Conservation (phyloP, 2,113 vertebrate species). For the Cebidichthys violaceus region DNA sequence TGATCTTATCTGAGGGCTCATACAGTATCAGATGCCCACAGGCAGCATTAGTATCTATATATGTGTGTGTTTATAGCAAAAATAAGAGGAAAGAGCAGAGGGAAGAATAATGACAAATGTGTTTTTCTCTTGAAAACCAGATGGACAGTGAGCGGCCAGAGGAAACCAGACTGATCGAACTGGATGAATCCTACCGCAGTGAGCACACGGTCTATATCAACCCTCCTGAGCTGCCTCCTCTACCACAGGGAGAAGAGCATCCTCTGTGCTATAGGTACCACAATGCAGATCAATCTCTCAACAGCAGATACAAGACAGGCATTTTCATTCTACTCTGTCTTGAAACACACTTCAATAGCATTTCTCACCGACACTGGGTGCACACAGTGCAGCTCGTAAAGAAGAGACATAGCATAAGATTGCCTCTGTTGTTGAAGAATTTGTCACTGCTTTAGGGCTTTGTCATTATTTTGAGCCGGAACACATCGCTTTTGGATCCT, state of each 20-base stretch:
- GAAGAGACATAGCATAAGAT: slow-evolving; percentile 33
- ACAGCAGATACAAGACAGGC: neutral
- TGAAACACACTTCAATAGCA: slow-evolving; percentile 1
- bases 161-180: slow-evolving; percentile 92
- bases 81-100: neutral
- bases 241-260: slow-evolving; percentile 93
- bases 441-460: slow-evolving; percentile 32
- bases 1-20: slow-evolving; percentile 34
- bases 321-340: slow-evolving; percentile 16
- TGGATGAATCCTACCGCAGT: slow-evolving; percentile 95
- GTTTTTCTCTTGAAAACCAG: slow-evolving; percentile 79
- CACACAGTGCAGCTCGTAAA: slow-evolving; percentile 27
- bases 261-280: slow-evolving; percentile 93
- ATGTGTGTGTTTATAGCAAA: slow-evolving; percentile 28
- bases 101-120: slow-evolving; percentile 20
- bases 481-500: slow-evolving; percentile 22
- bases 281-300: slow-evolving; percentile 12
- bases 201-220: slow-evolving; percentile 99
- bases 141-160: slow-evolving; percentile 91
- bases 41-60: neutral
- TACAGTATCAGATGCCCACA: slow-evolving; percentile 12
- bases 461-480: slow-evolving; percentile 39
- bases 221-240: slow-evolving; percentile 94
- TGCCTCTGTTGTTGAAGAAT: slow-evolving; percentile 41
- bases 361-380: neutral